Base-by-base conservation (phyloP, 2,888 invertebrate species). In the Lepidonotus clava region DNA sequence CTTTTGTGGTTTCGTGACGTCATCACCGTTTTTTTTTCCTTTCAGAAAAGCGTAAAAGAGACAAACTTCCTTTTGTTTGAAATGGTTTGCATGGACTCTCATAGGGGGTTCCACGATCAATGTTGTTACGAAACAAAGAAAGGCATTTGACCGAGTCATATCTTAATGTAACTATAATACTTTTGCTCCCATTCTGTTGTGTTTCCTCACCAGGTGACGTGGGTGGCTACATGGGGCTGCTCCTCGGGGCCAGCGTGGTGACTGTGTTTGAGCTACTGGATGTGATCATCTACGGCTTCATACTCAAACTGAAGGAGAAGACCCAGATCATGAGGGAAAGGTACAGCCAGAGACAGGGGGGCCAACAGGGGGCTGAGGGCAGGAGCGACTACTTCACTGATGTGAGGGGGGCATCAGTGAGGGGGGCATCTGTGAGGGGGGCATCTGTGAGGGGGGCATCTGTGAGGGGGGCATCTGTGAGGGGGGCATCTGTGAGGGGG, bases 231-330 rank as follows among this genome's bases (percentile, higher is more conserved):
- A 80, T 80, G 80, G 80, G 80, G n/a, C 41, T 80, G 51, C 28
- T 80, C 32, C 80, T 80, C 5, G 80, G 80, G 1, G 80, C 80
- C 41, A 80, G 80, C n/a, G 80, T 80, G 0, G 80, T 80, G n/a
- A 80, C 80, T 0, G 80, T 80, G 0, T 80, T 80, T 46, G 80
- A 80, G 28, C 51, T 80, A 5, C 80, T 80, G 1, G 80, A 80
- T 32, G 80, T 80, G 0, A 41, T 80, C 80, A 80, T 80, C 80
- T 80, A 80, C n/a, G 80, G 80, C 80, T 80, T 80, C 28, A 28
- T 80, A n/a, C 80, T 80, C 1, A 80, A 80, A 21, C 8, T 80
- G 11, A 80, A 71, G 71, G 71, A 24, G 28, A 24, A n/a, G n/a
- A n/a, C n/a, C n/a, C n/a, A n/a, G n/a, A n/a, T n/a, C n/a, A n/a